phyloP scores from a whole-genome alignment of 2,797 vertebrate genomes.

The Atherinosoma microstoma region DNA sequence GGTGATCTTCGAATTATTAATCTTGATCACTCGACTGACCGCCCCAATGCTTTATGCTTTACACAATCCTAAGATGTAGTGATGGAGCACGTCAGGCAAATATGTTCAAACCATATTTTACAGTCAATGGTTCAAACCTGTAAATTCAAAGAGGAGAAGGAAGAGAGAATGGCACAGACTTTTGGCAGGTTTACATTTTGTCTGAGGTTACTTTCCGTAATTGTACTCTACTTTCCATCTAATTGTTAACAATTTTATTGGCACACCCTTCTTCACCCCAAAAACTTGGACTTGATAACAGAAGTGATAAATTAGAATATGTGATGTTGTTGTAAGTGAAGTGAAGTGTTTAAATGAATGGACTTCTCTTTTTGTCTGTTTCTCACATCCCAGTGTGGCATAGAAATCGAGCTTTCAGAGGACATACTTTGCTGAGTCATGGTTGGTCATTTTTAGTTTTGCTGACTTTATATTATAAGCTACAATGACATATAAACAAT shows the following conservation, averaged over 20 bases:
- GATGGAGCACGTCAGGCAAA: not conserved
- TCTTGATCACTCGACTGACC: not conserved
- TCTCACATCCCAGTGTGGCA: slow-evolving; percentile 19
- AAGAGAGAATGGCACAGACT: not conserved
- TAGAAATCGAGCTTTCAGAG: slow-evolving; percentile 20
- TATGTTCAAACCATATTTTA: no score
- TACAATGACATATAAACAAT: slow-evolving; percentile 25
- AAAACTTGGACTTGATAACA: not conserved
- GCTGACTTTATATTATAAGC: slow-evolving; percentile 14
- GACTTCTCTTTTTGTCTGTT: slow-evolving; percentile 6
- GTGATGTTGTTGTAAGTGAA: slow-evolving; percentile 2
- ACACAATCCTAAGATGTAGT: not conserved
- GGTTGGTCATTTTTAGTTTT: slow-evolving; percentile 3
- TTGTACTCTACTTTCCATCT: not conserved
- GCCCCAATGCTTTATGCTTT: not conserved
- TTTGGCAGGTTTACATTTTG: not conserved
- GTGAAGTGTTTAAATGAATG: not conserved
- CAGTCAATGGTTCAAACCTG: not conserved
- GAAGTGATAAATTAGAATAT: slow-evolving; percentile 8
- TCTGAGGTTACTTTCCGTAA: not conserved
- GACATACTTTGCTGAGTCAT: slow-evolving; percentile 37
- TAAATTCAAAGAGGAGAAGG: not conserved
- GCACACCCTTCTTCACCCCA: not conserved
- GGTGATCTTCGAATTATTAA: not conserved
- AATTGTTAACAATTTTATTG: not conserved